Percentiles rank a stretch among this genome's conserved stretches.
Conservation (phyloP, 2,797 vertebrate species). For the Craterocephalus amniculus region DNA sequence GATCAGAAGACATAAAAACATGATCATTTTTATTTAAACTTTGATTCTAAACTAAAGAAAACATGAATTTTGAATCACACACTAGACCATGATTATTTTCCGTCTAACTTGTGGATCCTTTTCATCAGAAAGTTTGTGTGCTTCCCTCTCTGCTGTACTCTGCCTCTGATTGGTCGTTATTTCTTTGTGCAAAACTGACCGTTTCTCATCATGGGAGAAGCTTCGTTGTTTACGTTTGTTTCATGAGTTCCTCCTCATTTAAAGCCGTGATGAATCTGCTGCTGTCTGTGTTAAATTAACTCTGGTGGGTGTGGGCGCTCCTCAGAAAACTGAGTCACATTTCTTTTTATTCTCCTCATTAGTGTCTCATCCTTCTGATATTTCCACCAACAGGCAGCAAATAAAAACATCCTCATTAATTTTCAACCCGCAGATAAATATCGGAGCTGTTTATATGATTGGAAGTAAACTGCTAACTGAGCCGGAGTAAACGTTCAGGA, state of each 20-base stretch:
- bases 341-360: background rate
- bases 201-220: background rate
- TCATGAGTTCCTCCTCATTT: too few species aligned
- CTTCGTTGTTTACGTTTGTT: too few species aligned
- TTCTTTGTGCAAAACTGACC: background rate
- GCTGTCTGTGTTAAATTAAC: background rate
- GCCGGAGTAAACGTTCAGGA: background rate
- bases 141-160: too few species aligned
- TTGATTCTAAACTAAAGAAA: too few species aligned
- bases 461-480: rapidly evolving
- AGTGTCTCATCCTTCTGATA: background rate
- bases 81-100: too few species aligned
- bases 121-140: too few species aligned
- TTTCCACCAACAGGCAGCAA: slow-evolving; percentile 36
- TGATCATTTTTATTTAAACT: too few species aligned
- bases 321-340: background rate
- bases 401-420: too few species aligned
- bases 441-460: background rate
- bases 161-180: background rate
- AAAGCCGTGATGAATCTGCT: background rate
- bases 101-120: too few species aligned
- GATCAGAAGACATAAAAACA: too few species aligned
- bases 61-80: too few species aligned
- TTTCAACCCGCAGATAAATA: background rate
- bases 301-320: too few species aligned